Evolutionary conservation across 2,797 vertebrate genomes (phyloP), one percentile per base, ranked within the genome.

Genomic region (Etheostoma nigrum): DNA sequence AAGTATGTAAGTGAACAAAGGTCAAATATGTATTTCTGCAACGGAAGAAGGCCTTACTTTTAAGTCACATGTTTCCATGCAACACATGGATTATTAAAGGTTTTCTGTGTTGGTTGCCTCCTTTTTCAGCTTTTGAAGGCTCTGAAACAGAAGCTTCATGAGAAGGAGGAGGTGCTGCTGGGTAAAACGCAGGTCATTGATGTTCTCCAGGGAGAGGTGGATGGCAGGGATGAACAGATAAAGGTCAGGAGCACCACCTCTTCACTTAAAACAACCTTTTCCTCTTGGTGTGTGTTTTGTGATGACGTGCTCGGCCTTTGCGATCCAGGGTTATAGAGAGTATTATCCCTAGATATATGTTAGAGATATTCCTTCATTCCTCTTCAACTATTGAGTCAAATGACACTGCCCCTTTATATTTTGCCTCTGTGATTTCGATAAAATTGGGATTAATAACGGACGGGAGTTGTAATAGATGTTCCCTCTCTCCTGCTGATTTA

Each of bases 71-170:
- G 33, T 47, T 23, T 52, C 9, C 14, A 6, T 51, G 4, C 11
- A 30, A 27, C n/a, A 27, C 21, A 15, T 11, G 21, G 11, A 23
- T 27, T 19, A 25, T 1, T 47, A 2, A 15, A 48, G n/a, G 12
- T 23, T 15, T 18, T 54, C 36, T n/a, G 14, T 42, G 23, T n/a
- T 15, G 6, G 5, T 49, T n/a, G 19, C 51, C 10, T 61, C 0
- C 23, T 51, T 40, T 40, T 19, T 49, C 89, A 98, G 96, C 94
- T 98, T 2, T 74, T 98, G 14, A 98, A 98, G 85, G 96, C 96
- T 44, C 92, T 97, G 44, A 98, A 97, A 74, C 97, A 97, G 93
- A 97, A 98, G 83, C 95, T 98, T 2, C 96, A 97, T 18, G 97
- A 97, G 89, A 97, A 97, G 78, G 97, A 98, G 81, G 97, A 97